Conservation (phyloP, 2,888 invertebrate species). For the Cordylochernes scorpioides region DNA sequence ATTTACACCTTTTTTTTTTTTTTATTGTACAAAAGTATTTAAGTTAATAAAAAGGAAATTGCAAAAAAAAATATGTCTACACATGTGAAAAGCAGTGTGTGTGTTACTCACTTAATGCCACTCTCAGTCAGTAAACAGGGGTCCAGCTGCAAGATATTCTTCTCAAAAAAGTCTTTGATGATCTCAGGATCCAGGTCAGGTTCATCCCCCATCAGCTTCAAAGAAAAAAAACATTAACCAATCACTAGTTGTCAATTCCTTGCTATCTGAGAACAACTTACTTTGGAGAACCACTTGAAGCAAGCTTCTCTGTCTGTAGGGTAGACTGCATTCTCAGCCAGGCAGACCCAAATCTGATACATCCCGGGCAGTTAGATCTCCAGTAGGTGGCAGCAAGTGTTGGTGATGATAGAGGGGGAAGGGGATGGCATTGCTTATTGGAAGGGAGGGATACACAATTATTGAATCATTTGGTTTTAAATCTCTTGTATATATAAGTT, state of each 20-base stretch:
- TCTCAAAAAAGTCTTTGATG: slow-evolving; percentile 80
- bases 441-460: no score
- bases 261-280: slow-evolving; percentile 15
- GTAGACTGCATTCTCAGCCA: slow-evolving; percentile 77
- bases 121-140: slow-evolving; percentile 72
- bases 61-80: slow-evolving; percentile 1
- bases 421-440: no score
- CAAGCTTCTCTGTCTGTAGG: slow-evolving; percentile 77
- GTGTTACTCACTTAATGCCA: slow-evolving; percentile 67
- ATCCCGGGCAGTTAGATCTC: no score
- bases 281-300: slow-evolving; percentile 89
- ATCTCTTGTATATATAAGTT: no score
- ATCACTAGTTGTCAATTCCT: no score
- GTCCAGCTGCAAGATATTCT: slow-evolving; percentile 68
- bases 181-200: slow-evolving; percentile 88
- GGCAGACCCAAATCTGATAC: slow-evolving; percentile 55
- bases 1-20: neutral
- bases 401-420: no score
- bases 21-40: neutral
- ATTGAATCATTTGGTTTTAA: no score
- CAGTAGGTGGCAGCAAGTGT: no score
- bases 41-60: slow-evolving; percentile 3
- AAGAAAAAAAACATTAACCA: slow-evolving; percentile 1
- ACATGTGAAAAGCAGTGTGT: slow-evolving; percentile 6
- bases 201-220: slow-evolving; percentile 65